Evolutionary conservation across 2,888 invertebrate species (phyloP), one percentile per base, ranked within the genome.

Genomic region (Drosophila melanosoma): DNA sequence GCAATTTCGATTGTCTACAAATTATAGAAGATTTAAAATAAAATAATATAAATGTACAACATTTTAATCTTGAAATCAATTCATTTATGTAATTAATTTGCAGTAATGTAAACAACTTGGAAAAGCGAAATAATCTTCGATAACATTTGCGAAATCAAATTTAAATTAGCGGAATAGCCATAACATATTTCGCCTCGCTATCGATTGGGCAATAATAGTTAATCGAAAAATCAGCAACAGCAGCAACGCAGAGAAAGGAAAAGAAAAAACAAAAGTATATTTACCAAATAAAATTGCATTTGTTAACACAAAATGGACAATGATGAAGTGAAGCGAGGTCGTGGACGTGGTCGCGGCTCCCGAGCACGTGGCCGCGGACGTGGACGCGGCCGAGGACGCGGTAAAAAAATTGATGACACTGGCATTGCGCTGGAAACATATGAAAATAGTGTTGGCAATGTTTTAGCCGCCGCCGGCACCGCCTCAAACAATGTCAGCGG

Each of bases 341-440:
- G 92, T 17, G 92, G 93, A 17, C 91, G 93, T 49, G 93, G 92
- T 35, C 91, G 93, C 3, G 93, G 92, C 26, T 82, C 95, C 89
- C 95, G 96, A 89, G 93, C 94, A 48, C 95, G 97, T 63, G 96
- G 96, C 26, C 94, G 97, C 85, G 96, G 96, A 56, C 94, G 97
- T 38, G 97, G 97, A n/a, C 94, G 97, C 40, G 96, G 96, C 32
- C 95, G 97, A 38, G 96, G 97, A 61, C 94, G 97, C 74, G 96
- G 96, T 23, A 97, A 96, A 92, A 96, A 96, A 59, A 94, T 95
- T 1, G 91, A 91, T 54, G 96, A 95, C 94, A 64, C 54, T 42
- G 65, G 52, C 53, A 71, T 15, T 26, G 52, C 67, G 7, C 23
- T 79, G 2, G 84, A 81, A 53, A 57, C 83, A 62, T 80, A 67